Conservation (phyloP, 2,113 vertebrate species). For the Cavia porcellus region DNA sequence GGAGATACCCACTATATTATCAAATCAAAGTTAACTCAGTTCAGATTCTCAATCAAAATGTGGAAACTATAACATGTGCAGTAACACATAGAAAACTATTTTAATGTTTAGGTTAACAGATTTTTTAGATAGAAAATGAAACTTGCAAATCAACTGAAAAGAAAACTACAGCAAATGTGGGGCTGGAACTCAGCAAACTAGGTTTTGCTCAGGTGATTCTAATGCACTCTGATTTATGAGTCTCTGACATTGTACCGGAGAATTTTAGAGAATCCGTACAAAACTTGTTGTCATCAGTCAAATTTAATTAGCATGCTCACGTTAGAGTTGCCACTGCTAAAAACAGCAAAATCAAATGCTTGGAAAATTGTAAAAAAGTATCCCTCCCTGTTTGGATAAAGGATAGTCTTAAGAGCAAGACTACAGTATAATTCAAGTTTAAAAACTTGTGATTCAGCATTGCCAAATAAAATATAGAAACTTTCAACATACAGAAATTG, state of each 20-base stretch:
- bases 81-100: neutral
- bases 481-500: neutral
- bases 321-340: neutral
- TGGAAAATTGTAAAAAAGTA: neutral
- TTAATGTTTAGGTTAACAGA: neutral
- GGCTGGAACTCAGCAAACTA: neutral
- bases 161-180: neutral
- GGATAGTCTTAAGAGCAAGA: neutral
- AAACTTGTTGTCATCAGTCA: neutral
- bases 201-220: neutral
- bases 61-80: neutral
- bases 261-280: constrained; percentile 3
- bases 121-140: neutral
- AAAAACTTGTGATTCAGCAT: neutral
- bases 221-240: neutral
- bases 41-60: neutral
- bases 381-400: neutral
- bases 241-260: neutral
- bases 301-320: constrained; percentile 29
- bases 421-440: neutral
- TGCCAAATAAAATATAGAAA: neutral
- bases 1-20: neutral
- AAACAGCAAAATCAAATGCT: neutral
- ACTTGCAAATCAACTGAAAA: neutral
- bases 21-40: neutral